Percentiles rank a stretch among this genome's conserved stretches.
Conservation (phyloP, 2,797 vertebrate genomes). For the Poecilia gillii region DNA sequence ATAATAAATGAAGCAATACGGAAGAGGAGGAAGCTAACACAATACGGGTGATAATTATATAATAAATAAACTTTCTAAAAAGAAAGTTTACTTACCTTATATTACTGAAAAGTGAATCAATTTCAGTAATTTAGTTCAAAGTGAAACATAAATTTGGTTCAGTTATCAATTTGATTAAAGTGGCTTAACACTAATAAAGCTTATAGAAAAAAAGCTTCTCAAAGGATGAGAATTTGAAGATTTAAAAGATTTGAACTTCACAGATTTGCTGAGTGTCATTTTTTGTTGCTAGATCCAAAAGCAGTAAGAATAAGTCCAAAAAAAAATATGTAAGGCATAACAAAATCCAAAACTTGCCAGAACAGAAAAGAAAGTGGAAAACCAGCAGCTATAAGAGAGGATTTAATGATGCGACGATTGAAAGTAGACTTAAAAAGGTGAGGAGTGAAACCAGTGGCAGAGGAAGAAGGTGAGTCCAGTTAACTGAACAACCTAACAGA, state of each 20-base stretch:
- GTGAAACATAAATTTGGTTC: not conserved
- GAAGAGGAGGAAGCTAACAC: slow-evolving; percentile 5
- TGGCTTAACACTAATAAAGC: not conserved
- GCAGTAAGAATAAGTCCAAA: not conserved
- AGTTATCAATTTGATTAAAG: not conserved
- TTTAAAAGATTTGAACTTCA: not conserved
- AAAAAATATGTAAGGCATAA: not conserved
- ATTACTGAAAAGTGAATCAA: not conserved
- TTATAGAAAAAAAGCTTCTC: not conserved
- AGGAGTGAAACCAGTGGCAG: not conserved
- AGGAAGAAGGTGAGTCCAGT: not conserved
- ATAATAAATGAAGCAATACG: slow-evolving; percentile 15
- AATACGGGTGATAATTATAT: not conserved
- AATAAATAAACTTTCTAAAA: not conserved
- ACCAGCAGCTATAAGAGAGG: not conserved
- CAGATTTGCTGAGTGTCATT: not conserved
- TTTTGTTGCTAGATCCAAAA: not conserved
- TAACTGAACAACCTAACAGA: not conserved
- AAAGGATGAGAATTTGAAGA: not conserved
- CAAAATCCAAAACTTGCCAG: not conserved
- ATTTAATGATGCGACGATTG: not conserved
- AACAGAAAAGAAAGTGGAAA: not conserved
- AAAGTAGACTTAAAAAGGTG: not conserved
- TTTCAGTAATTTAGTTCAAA: not conserved
- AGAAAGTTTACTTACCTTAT: not conserved